These are phyloP conservation scores for Drosophila albomicans DNA, from an alignment of 1,140 invertebrate species.

Conservation along the genomic window DNA sequence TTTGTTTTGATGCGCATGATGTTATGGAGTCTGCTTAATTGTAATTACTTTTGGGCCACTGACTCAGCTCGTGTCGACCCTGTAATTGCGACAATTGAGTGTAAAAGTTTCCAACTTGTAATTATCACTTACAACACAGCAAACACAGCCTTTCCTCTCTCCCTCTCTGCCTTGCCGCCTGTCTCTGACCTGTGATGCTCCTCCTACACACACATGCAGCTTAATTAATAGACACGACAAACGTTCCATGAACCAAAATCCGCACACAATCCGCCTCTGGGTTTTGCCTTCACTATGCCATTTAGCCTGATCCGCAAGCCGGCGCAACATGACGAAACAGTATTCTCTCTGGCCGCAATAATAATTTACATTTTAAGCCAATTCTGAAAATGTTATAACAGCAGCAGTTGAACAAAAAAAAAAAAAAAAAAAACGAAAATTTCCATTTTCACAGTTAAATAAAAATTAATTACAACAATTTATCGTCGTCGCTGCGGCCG, in stretches of 20 bases:
- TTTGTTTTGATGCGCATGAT: slow-evolving; percentile 58
- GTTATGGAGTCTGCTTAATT: slow-evolving; percentile 62
- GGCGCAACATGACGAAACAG: slow-evolving; percentile 61
- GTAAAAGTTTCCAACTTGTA: slow-evolving; percentile 81
- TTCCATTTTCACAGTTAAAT: slow-evolving; percentile 82
- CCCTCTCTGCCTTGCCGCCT: background rate
- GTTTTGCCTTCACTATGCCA: slow-evolving; percentile 28
- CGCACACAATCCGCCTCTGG: slow-evolving; percentile 52
- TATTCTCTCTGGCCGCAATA: slow-evolving; percentile 77
- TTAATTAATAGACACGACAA: slow-evolving; percentile 81
- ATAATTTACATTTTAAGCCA: slow-evolving; percentile 83
- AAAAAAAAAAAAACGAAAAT: slow-evolving; percentile 48
- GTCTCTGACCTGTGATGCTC: background rate
- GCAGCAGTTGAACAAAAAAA: slow-evolving; percentile 5
- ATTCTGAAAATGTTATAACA: slow-evolving; percentile 66
- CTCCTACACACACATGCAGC: slow-evolving; percentile 46
- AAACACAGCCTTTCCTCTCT: background rate
- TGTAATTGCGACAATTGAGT: slow-evolving; percentile 63
- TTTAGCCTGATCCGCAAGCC: background rate
- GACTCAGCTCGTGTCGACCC: slow-evolving; percentile 52
- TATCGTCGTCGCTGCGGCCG: slow-evolving; percentile 69
- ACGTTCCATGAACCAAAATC: slow-evolving; percentile 57
- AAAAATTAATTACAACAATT: slow-evolving; percentile 84
- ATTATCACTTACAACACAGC: slow-evolving; percentile 75
- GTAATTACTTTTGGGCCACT: slow-evolving; percentile 65